Base-by-base conservation (phyloP, 35 echinoderm and acorn worm species). In the Hemicentrotus pulcherrimus region DNA sequence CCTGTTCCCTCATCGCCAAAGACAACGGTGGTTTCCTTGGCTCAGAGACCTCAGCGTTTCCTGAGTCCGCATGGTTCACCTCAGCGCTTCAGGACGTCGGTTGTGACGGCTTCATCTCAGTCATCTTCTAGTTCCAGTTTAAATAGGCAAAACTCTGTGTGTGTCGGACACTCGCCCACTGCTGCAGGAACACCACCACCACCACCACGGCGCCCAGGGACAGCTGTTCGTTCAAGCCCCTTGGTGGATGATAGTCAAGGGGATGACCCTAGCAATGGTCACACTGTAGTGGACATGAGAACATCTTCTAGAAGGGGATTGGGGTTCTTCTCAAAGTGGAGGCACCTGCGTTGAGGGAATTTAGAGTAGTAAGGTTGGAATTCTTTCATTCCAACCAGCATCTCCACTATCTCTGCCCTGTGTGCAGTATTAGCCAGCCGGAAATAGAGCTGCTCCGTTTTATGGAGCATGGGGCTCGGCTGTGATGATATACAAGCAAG, bases 271-370 rank as follows among this genome's bases (percentile, higher is more conserved):
- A 93, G 48, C 46, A 93, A 93, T 58, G 48, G 46, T 31, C 91
- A 93, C 4, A 93, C 91, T 48, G 91, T 93, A 18, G 91, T 93
- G 16, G 91, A 93, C 91, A 93, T 93, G 91, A 93, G 91, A 58
- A 93, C 46, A 58, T 33, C 65, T 2, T 5, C 30, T 31, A 93
- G 46, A 93, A 50, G 91, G 91, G 46, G 91, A 47, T 58, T 93
- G 9, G n/a, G 91, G 11, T 93, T 93, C 48, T 50, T 93, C 13
- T 93, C 91, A 58, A 93, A 12, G 47, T 93, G 65, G 65, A 78
- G 32, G 19, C 91, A 93, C 31, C 91, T 93, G 45, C 46, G 91
- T 11, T 93, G 91, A 93, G 48, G 46, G 30, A 31, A 50, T 93
- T 92, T 5, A 46, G n/a, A 33, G 91, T 2, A 47, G 88, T 15